phyloP scores from a whole-genome alignment of 2,888 invertebrate genomes.

The Drosophila mayaguana region DNA sequence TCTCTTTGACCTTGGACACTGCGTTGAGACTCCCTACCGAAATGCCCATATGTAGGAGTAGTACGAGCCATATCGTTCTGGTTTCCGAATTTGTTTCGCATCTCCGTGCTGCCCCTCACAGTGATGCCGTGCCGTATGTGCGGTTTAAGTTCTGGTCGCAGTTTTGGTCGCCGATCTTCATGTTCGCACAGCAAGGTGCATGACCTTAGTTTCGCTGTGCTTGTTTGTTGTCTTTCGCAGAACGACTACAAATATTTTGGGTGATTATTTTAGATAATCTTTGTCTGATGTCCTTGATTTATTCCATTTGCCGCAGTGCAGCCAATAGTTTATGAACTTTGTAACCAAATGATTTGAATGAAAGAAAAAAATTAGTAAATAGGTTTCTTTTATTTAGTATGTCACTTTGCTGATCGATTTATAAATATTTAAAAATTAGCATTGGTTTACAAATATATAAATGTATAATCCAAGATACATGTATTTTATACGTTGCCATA shows the following conservation, averaged over 20 bases:
- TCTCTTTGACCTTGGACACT: slow-evolving; percentile 61
- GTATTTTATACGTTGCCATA: background rate
- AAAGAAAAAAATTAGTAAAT: too few relatives aligned
- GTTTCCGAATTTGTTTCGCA: slow-evolving; percentile 75
- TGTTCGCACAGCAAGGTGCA: slow-evolving; percentile 76
- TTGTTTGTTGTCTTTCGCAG: slow-evolving; percentile 60
- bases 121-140: slow-evolving; percentile 55
- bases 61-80: slow-evolving; percentile 65
- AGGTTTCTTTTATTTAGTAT: too few relatives aligned
- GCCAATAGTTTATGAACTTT: background rate
- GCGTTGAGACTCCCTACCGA: slow-evolving; percentile 64
- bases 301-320: slow-evolving; percentile 35
- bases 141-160: slow-evolving; percentile 78
- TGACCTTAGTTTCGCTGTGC: slow-evolving; percentile 54
- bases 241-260: slow-evolving; percentile 78
- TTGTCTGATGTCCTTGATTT: slow-evolving; percentile 72
- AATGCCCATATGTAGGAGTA: slow-evolving; percentile 53
- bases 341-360: background rate
- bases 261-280: slow-evolving; percentile 83
- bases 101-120: slow-evolving; percentile 56
- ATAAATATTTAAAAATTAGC: background rate
- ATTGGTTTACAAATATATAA: background rate
- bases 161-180: slow-evolving; percentile 74
- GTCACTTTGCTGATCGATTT: too few relatives aligned
- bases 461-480: background rate